Conservation (phyloP, 2,888 invertebrate species). For the Cheilosia vulpina region DNA sequence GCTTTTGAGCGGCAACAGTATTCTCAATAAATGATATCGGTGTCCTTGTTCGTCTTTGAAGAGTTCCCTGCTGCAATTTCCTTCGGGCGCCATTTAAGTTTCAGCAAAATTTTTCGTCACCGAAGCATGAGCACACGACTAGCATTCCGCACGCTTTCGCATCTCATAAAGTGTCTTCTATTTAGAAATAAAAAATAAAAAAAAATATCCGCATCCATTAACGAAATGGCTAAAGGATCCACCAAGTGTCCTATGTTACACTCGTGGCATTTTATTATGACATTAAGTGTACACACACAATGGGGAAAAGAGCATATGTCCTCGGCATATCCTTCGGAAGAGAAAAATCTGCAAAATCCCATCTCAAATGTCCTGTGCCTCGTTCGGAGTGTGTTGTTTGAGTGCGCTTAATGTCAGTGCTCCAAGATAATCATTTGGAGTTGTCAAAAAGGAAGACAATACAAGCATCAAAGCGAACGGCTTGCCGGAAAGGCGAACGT, state of each 20-base stretch:
- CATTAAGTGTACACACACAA: slow-evolving; percentile 49
- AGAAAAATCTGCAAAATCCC: slow-evolving; percentile 26
- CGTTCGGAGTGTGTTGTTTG: background rate
- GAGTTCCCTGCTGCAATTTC: slow-evolving; percentile 10
- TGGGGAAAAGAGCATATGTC: slow-evolving; percentile 23
- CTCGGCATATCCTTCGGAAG: background rate
- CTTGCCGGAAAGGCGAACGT: background rate
- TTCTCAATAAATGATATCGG: slow-evolving; percentile 5
- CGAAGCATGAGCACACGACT: background rate
- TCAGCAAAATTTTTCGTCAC: background rate
- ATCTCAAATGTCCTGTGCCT: slow-evolving; percentile 24
- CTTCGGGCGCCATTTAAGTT: slow-evolving; percentile 14
- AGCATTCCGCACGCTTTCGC: background rate
- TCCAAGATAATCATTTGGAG: slow-evolving; percentile 51
- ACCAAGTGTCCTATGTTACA: slow-evolving; percentile 23
- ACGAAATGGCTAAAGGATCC: slow-evolving; percentile 44
- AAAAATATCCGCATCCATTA: slow-evolving; percentile 18
- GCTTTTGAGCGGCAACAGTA: background rate
- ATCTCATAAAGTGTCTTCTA: slow-evolving; percentile 2
- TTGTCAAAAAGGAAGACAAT: slow-evolving; percentile 32
- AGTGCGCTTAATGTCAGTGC: slow-evolving; percentile 31
- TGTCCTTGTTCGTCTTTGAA: background rate
- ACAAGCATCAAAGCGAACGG: background rate
- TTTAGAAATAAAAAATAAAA: background rate
- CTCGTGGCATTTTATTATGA: slow-evolving; percentile 58